A percentile compares a stretch with the other conserved stretches of the same genome.
phyloP scores from a whole-genome alignment of 2,113 vertebrate genomes.

The Pavo muticus region DNA sequence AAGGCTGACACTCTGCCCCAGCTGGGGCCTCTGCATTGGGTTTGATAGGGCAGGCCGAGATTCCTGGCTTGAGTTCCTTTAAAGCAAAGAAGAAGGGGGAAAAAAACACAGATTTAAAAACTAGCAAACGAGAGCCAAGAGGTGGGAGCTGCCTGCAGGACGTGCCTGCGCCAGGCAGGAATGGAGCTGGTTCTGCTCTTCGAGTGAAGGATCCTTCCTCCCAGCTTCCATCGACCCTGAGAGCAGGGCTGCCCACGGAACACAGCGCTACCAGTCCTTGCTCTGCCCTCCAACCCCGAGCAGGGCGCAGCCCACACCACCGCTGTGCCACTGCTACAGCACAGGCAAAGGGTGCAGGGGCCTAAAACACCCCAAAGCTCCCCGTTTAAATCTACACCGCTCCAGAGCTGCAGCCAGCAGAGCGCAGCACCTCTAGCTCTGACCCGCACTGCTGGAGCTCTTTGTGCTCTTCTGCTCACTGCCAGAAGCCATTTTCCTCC shows the following conservation, averaged over 20 bases:
- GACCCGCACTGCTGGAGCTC: background rate
- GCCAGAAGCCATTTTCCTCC: background rate
- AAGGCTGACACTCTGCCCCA: conserved; percentile 85
- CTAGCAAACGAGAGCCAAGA: background rate
- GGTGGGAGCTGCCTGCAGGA: background rate
- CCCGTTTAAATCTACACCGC: background rate
- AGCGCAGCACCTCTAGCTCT: background rate
- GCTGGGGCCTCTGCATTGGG: conserved; percentile 84
- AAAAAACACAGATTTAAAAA: background rate
- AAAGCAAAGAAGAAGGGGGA: background rate
- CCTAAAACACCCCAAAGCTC: background rate
- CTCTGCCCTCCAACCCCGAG: background rate
- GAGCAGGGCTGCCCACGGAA: background rate
- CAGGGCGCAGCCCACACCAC: background rate
- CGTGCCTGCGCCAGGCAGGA: fast-evolving
- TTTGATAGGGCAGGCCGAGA: conserved; percentile 86
- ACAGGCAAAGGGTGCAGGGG: background rate
- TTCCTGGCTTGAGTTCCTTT: conserved; percentile 91
- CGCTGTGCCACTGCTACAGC: background rate
- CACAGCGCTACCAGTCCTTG: fast-evolving
- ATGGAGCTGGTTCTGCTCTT: fast-evolving
- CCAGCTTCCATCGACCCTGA: fast-evolving
- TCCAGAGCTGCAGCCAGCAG: background rate
- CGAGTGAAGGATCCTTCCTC: background rate
- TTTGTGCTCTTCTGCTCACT: background rate